A percentile compares a stretch with the other conserved stretches of the same genome.
Conservation (phyloP, 53 echinoderm and acorn worm genomes). For the Apostichopus leukothele region DNA sequence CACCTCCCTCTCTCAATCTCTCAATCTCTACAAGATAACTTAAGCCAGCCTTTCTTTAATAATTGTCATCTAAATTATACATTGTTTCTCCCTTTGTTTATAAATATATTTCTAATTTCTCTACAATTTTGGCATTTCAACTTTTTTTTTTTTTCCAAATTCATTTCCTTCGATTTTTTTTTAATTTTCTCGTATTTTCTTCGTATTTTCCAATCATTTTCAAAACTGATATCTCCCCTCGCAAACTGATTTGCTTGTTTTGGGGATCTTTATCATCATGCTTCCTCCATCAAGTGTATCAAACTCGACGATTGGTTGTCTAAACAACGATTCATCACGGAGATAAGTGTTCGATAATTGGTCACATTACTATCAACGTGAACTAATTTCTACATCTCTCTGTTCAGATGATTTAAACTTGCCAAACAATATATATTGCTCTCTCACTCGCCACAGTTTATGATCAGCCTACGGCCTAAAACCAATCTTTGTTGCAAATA, state of each 20-base stretch:
- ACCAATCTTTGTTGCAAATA: conserved; percentile 10
- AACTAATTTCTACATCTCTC: no score
- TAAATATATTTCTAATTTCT: no score
- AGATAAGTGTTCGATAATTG: conserved; percentile 11
- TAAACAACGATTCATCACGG: conserved; percentile 7
- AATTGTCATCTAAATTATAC: no score
- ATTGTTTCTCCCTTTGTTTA: no score
- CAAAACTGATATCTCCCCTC: not conserved
- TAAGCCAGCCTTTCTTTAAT: no score
- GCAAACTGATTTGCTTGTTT: conserved; percentile 2
- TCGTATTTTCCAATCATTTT: not conserved
- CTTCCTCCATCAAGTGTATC: not conserved
- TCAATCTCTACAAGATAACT: no score
- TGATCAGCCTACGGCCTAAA: not conserved
- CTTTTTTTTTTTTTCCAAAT: not conserved
- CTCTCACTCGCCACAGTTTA: not conserved
- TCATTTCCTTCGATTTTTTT: not conserved
- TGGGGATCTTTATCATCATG: not conserved
- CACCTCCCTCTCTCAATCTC: no score
- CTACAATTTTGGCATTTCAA: no score
- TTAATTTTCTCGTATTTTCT: not conserved
- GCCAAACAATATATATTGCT: not conserved
- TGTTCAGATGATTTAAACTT: no score
- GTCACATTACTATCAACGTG: not conserved
- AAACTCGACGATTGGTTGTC: not conserved